phyloP scores from a whole-genome alignment of 2,888 invertebrate species.

The Clanis bilineata region DNA sequence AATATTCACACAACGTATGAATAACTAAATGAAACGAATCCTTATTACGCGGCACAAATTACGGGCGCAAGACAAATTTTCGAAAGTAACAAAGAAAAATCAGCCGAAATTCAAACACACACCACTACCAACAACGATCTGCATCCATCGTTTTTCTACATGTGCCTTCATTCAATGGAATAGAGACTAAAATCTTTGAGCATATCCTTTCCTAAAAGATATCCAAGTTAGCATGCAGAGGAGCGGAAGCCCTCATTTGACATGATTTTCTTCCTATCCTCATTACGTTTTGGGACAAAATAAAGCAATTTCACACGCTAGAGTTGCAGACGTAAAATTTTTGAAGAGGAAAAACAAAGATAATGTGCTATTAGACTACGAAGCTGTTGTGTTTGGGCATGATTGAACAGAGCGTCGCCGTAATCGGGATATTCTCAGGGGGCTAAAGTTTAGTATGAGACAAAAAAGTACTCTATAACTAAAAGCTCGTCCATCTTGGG shows the following conservation, averaged over 20 bases:
- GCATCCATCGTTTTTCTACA: not conserved
- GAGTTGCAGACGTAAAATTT: slow-evolving; percentile 15
- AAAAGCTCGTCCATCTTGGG: too few species aligned
- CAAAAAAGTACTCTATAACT: too few species aligned
- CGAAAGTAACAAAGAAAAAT: slow-evolving; percentile 47
- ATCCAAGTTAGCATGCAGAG: slow-evolving; percentile 24
- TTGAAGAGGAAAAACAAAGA: not conserved
- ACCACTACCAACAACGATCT: slow-evolving; percentile 17
- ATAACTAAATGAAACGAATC: slow-evolving; percentile 11
- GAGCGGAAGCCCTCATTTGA: slow-evolving; percentile 47
- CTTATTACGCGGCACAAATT: slow-evolving; percentile 28
- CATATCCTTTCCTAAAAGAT: not conserved
- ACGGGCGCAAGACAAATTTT: slow-evolving; percentile 33
- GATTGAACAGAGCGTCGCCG: not conserved
- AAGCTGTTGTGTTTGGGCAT: not conserved
- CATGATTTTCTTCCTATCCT: slow-evolving; percentile 49
- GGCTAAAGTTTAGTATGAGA: not conserved
- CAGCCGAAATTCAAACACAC: slow-evolving; percentile 40
- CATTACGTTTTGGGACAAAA: slow-evolving; percentile 47
- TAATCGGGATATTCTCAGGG: not conserved
- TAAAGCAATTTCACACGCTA: slow-evolving; percentile 49
- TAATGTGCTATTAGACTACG: not conserved
- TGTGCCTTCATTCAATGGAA: not conserved
- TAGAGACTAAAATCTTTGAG: slow-evolving; percentile 10
- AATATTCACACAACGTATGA: not conserved